Conservation (phyloP, 2,797 vertebrate genomes). For the Luscinia megarhynchos region DNA sequence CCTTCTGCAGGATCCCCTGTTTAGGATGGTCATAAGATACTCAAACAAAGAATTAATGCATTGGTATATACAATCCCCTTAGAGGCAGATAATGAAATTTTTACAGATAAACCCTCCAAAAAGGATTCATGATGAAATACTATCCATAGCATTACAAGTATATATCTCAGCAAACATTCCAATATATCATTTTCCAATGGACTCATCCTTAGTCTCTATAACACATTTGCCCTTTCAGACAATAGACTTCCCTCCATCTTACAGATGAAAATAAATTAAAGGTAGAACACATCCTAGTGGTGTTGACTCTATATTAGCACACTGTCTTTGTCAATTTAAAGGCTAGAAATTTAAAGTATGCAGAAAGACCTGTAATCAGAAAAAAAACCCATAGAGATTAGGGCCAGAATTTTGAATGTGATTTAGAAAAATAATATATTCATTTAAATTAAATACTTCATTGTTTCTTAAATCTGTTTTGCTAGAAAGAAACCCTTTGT, state of each 20-base stretch:
- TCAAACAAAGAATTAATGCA: constrained; percentile 68
- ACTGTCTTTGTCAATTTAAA: neutral
- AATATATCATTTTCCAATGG: neutral
- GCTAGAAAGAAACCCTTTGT: neutral
- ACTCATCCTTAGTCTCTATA: neutral
- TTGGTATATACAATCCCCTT: constrained; percentile 33
- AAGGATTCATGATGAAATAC: neutral
- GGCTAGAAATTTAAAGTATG: neutral
- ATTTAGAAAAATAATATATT: neutral
- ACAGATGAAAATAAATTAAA: neutral
- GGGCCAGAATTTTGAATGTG: neutral
- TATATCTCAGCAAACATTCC: neutral
- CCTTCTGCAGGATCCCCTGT: constrained; percentile 13
- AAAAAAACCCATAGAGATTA: neutral
- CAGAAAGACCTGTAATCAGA: neutral
- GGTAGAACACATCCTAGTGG: neutral
- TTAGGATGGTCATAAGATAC: constrained; percentile 36
- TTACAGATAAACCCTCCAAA: constrained; percentile 8
- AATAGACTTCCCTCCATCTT: neutral
- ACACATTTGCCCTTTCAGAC: neutral
- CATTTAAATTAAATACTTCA: neutral
- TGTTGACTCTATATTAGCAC: neutral
- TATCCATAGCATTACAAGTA: neutral
- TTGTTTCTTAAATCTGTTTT: neutral
- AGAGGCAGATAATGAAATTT: constrained; percentile 51